Evolutionary conservation across 2,113 vertebrate genomes (phyloP).

Genomic region (Rhynchomys soricoides): DNA sequence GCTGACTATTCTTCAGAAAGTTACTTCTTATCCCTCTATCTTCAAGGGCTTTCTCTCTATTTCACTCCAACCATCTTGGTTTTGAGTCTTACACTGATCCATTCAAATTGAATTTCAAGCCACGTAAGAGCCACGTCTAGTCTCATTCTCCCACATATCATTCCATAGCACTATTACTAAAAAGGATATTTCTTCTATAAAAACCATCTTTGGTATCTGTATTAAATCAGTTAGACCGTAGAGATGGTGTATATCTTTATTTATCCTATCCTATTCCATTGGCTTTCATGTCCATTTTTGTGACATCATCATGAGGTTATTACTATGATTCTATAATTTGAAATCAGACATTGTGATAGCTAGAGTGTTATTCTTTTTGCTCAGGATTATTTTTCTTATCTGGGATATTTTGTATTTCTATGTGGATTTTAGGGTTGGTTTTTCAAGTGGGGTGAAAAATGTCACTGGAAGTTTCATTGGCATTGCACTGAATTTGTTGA

Average conservation of each 20-base stretch:
- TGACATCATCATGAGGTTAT: neutral
- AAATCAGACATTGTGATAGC: neutral
- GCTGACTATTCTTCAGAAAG: neutral
- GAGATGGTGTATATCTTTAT: neutral
- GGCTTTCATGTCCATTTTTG: neutral
- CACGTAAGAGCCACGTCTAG: neutral
- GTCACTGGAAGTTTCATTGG: neutral
- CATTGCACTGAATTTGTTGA: neutral
- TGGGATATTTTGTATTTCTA: neutral
- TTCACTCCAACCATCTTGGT: no score
- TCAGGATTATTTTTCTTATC: neutral
- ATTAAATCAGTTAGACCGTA: neutral
- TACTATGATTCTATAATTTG: neutral
- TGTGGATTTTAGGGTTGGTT: neutral
- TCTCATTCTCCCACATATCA: neutral
- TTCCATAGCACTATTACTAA: neutral
- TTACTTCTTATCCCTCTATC: neutral
- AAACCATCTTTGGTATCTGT: neutral
- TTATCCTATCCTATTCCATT: neutral
- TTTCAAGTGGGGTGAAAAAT: neutral
- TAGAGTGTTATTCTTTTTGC: neutral
- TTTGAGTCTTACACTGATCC: neutral
- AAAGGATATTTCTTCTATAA: neutral
- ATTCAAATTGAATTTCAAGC: neutral
- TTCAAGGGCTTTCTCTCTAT: neutral